Evolutionary conservation across 2,113 vertebrate genomes (phyloP).

Genomic region (Oreochromis aureus): DNA sequence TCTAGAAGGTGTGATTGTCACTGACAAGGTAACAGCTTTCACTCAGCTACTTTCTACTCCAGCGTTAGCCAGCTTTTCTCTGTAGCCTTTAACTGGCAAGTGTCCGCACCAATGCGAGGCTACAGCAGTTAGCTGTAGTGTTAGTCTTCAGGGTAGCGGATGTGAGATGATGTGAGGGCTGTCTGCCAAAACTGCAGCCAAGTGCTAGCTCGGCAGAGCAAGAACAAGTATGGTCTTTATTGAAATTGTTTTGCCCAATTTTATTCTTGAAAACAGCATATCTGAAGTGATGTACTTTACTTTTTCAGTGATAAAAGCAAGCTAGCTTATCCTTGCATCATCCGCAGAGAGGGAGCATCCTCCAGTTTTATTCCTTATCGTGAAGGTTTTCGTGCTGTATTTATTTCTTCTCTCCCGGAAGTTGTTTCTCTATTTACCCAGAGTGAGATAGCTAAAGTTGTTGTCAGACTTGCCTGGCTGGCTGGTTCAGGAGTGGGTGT

Average conservation of each 20-base stretch:
- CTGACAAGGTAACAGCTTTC: slow-evolving; percentile 36
- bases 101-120: neutral
- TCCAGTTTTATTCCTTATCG: neutral
- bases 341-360: neutral
- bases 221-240: neutral
- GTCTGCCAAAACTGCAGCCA: neutral
- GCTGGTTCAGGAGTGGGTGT: slow-evolving; percentile 44
- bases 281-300: neutral
- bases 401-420: neutral
- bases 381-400: neutral
- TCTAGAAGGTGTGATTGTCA: neutral
- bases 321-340: neutral
- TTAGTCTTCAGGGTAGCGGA: neutral
- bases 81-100: neutral
- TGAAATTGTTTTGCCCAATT: neutral
- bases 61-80: neutral
- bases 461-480: neutral
- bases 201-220: neutral
- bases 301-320: neutral
- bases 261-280: neutral
- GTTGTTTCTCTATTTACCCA: neutral
- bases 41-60: neutral
- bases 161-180: slow-evolving; percentile 2
- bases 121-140: neutral
- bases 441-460: neutral